A percentile compares a stretch with the other conserved stretches of the same genome.
phyloP scores from a whole-genome alignment of 2,888 invertebrate genomes.

The Trachelus tabidus region DNA sequence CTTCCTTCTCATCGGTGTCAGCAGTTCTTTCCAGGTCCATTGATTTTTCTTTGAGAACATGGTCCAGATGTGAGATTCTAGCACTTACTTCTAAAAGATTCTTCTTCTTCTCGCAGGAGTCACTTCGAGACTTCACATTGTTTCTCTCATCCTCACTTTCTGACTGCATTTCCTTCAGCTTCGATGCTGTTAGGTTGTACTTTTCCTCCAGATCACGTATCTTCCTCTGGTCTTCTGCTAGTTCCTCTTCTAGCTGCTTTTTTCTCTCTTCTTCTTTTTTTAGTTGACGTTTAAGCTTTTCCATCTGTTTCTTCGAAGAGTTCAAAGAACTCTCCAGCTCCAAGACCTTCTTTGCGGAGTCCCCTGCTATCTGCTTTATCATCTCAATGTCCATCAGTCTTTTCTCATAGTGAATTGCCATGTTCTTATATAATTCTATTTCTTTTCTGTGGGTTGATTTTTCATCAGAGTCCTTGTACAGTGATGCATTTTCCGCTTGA shows the following conservation, averaged over 20 bases:
- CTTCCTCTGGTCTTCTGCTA: constrained; percentile 69
- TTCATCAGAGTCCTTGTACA: constrained; percentile 46
- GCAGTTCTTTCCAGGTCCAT: constrained; percentile 74
- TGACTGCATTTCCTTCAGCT: constrained; percentile 63
- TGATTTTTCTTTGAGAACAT: constrained; percentile 77
- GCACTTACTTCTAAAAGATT: constrained; percentile 75
- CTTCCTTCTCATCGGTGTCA: constrained; percentile 68
- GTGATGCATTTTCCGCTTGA: constrained; percentile 67
- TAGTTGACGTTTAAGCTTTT: constrained; percentile 78
- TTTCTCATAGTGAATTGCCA: constrained; percentile 68
- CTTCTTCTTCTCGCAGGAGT: constrained; percentile 70
- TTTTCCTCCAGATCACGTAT: constrained; percentile 67
- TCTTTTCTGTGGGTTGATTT: constrained; percentile 62
- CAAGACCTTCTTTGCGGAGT: constrained; percentile 75
- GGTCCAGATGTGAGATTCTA: constrained; percentile 76
- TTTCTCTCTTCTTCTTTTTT: constrained; percentile 80
- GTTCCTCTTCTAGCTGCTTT: constrained; percentile 75
- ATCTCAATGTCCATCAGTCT: constrained; percentile 69
- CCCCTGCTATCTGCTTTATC: constrained; percentile 71
- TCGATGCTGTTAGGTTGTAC: constrained; percentile 65
- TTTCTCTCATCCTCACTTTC: constrained; percentile 70
- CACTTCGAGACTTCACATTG: constrained; percentile 61
- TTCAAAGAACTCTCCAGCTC: constrained; percentile 80
- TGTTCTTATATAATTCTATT: constrained; percentile 63
- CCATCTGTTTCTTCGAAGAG: constrained; percentile 80